Base-by-base conservation (phyloP, 2,888 invertebrate genomes). In the Cylindroiulus punctatus region DNA sequence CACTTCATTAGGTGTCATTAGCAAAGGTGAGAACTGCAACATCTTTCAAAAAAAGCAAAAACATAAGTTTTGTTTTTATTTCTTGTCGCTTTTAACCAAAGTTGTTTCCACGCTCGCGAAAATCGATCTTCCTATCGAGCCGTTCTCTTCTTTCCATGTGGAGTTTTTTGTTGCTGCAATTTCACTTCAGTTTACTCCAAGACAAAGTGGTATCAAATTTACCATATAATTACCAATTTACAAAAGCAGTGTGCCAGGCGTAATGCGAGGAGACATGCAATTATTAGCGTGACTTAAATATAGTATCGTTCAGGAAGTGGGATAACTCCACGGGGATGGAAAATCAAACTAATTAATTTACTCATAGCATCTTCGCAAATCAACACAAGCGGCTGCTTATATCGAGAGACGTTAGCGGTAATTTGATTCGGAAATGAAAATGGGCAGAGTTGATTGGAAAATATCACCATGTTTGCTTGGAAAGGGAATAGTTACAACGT, bases 301-400 rank as follows among this genome's bases (percentile, higher is more conserved):
- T 44, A 14, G 14, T 44, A 36, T n/a, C 57, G n/a, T 65, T 65
- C 65, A 0, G 65, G n/a, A 65, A 65, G 65, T 26, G 65, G 65
- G 57, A n/a, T 57, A 65, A 26, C 65, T n/a, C 65, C 65, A 65
- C 12, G 12, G 65, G 65, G 65, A 65, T 12, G 8, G 26, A 26
- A 65, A 65, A 65, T 65, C 65, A 65, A 65, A 26, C 65, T n/a
- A 65, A 65, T 65, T 65, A 65, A 65, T 65, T 7, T 26, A 65
- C 65, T 65, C 65, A 12, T 65, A 12, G 8, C 22, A 65, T 22
- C 65, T 65, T 26, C 26, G 26, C 65, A 65, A 65, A 65, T 65
- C 65, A 65, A 12, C 12, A 65, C 26, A 5, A 26, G n/a, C 26
- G 12, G 65, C 26, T 65, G n/a, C 8, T 65, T 65, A n/a, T n/a